phyloP scores from a whole-genome alignment of 2,888 invertebrate genomes.

The Athrips mouffetella region DNA sequence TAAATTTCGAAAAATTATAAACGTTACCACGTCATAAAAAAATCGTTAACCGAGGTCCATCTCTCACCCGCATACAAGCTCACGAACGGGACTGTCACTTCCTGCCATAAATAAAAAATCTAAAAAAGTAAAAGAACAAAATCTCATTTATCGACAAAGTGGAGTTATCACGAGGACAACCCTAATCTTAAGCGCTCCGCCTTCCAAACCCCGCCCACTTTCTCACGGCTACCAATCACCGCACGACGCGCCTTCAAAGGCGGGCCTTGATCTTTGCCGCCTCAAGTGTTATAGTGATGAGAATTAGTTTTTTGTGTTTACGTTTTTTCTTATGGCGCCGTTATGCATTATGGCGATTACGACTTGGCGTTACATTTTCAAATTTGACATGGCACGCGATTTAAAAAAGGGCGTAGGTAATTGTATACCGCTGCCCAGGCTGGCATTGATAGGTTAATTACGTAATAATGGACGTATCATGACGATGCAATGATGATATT shows the following conservation, averaged over 20 bases:
- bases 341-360: slow-evolving; percentile 47
- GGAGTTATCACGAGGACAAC: slow-evolving; percentile 46
- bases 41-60: slow-evolving; percentile 31
- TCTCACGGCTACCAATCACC: slow-evolving; percentile 51
- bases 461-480: not conserved
- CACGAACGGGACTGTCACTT: slow-evolving; percentile 57
- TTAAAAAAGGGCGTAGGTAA: slow-evolving; percentile 18
- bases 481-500: not conserved
- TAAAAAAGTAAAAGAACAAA: slow-evolving; percentile 44
- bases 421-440: not conserved
- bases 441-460: not conserved
- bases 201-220: slow-evolving; percentile 52
- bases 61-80: slow-evolving; percentile 41
- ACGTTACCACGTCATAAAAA: slow-evolving; percentile 21
- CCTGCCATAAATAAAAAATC: slow-evolving; percentile 62
- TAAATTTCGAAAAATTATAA: slow-evolving; percentile 8
- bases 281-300: slow-evolving; percentile 38
- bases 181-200: slow-evolving; percentile 51
- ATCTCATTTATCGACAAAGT: slow-evolving; percentile 67
- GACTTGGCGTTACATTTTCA: slow-evolving; percentile 28
- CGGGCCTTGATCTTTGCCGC: slow-evolving; percentile 46
- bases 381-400: slow-evolving; percentile 66
- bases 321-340: slow-evolving; percentile 53
- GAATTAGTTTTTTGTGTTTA: slow-evolving; percentile 55
- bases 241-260: slow-evolving; percentile 39